Conservation (phyloP, 2,797 vertebrate species). For the Callimico goeldii region DNA sequence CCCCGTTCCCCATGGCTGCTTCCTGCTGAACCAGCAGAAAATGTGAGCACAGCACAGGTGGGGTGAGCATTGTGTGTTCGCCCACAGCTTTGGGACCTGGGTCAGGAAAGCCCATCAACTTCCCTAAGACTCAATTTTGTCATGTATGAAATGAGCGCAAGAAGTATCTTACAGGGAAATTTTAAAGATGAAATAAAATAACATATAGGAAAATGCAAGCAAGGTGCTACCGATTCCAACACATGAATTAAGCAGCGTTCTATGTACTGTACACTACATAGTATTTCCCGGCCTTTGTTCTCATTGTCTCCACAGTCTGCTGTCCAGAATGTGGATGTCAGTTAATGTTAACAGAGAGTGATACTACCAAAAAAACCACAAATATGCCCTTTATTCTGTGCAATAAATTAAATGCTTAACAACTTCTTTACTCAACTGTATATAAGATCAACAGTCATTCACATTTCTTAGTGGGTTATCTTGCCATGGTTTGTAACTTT, state of each 20-base stretch:
- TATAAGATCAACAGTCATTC: slow-evolving; percentile 13
- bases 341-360: neutral
- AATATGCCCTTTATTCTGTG: neutral
- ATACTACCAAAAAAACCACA: neutral
- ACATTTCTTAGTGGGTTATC: neutral
- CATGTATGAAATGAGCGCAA: neutral
- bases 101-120: neutral
- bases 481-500: neutral
- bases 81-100: neutral
- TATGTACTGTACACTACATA: neutral
- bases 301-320: neutral
- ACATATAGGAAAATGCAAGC: neutral
- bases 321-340: neutral
- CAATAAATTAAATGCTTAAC: neutral
- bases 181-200: neutral
- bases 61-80: neutral
- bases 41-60: too few species aligned
- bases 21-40: neutral
- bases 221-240: neutral
- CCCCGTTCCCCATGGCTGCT: neutral
- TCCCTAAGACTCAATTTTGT: neutral
- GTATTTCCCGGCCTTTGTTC: neutral
- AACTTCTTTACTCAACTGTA: neutral
- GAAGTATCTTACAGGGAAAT: neutral
- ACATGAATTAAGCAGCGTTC: neutral